These are phyloP conservation scores for Cantharis lateralis DNA, from an alignment of 2,888 invertebrate genomes.

Conservation along the genomic window DNA sequence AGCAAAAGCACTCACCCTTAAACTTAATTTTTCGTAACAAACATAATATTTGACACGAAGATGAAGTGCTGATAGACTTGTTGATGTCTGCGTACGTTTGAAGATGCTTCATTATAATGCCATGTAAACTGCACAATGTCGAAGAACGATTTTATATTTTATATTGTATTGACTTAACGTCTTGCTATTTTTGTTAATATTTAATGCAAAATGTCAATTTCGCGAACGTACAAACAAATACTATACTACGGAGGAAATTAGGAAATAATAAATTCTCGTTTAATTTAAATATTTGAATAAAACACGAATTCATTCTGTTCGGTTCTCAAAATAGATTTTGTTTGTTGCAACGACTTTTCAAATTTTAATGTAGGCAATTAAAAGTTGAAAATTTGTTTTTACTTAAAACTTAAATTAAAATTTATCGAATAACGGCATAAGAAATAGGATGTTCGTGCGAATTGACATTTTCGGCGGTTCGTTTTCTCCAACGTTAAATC, in stretches of 20 bases:
- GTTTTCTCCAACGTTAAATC: neutral
- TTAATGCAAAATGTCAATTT: neutral
- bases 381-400: neutral
- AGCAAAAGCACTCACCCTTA: constrained; percentile 9
- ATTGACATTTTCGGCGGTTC: neutral
- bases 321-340: neutral
- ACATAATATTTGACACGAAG: constrained; percentile 8
- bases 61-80: constrained; percentile 12
- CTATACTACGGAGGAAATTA: neutral
- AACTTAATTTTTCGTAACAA: constrained; percentile 13
- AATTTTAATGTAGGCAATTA: neutral
- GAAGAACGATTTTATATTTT: neutral
- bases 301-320: neutral
- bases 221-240: neutral
- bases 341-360: neutral
- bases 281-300: neutral
- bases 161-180: neutral
- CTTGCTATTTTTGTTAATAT: neutral
- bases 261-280: neutral
- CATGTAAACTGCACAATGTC: neutral
- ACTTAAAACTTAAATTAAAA: neutral
- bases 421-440: neutral
- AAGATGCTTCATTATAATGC: constrained; percentile 14
- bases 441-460: neutral
- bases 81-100: neutral